phyloP scores from a whole-genome alignment of 2,797 vertebrate genomes.

The Fundulus diaphanus region DNA sequence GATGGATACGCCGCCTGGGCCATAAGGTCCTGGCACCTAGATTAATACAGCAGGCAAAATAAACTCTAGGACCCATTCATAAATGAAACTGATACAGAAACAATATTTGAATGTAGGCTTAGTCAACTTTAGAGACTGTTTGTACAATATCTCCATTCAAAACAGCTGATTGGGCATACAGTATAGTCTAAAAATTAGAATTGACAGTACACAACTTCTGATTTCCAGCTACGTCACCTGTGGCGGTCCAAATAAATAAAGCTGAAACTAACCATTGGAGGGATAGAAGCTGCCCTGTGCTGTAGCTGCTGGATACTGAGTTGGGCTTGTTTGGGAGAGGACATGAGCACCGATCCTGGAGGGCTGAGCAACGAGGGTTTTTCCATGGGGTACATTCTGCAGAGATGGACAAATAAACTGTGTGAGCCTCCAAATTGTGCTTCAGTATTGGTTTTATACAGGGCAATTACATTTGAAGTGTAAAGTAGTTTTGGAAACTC shows the following conservation, averaged over 20 bases:
- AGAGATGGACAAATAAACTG: conserved; percentile 24
- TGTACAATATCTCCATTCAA: background rate
- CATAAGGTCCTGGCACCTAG: conserved; percentile 77
- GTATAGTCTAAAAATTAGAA: background rate
- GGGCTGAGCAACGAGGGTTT: conserved; percentile 91
- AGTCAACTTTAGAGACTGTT: background rate
- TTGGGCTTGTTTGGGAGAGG: conserved; percentile 87
- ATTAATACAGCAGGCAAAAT: conserved; percentile 6
- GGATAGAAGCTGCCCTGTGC: conserved; percentile 93
- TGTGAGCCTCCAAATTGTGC: background rate
- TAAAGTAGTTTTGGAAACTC: conserved; percentile 7
- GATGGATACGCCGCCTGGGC: conserved; percentile 74
- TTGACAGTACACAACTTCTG: background rate
- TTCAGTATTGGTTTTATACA: background rate
- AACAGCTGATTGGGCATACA: background rate
- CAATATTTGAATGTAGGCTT: background rate
- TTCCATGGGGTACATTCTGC: conserved; percentile 90
- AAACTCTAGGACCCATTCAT: background rate
- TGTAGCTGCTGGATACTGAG: conserved; percentile 95
- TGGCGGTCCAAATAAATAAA: conserved; percentile 44
- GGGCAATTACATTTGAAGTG: background rate
- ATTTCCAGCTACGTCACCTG: conserved; percentile 12
- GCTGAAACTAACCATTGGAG: conserved; percentile 89
- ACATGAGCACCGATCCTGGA: conserved; percentile 87
- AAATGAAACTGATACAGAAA: background rate